Conservation (phyloP, 2,113 vertebrate species). For the Serilophus lunatus region DNA sequence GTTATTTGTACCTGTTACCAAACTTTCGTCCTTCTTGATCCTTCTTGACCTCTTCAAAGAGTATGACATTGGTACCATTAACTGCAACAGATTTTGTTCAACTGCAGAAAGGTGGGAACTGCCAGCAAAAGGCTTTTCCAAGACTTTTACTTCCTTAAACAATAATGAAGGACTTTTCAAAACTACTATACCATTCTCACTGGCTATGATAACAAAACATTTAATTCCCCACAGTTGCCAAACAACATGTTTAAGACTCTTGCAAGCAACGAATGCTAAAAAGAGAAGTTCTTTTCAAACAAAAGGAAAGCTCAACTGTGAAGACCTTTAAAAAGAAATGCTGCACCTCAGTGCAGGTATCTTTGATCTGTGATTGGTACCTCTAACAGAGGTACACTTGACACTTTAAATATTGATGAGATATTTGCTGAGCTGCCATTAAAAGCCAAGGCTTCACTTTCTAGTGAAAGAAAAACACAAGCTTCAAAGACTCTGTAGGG, state of each 20-base stretch:
- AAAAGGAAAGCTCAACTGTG: slow-evolving; percentile 34
- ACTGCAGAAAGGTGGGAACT: neutral
- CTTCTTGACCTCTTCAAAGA: neutral
- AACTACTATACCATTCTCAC: neutral
- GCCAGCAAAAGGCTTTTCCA: neutral
- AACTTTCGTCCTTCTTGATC: neutral
- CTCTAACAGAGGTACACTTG: slow-evolving; percentile 67
- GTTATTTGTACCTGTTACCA: neutral
- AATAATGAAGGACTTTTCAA: neutral
- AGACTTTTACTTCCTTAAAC: neutral
- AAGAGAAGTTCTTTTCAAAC: slow-evolving; percentile 25
- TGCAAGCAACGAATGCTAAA: neutral
- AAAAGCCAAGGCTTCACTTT: slow-evolving; percentile 57
- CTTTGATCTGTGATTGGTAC: slow-evolving; percentile 68
- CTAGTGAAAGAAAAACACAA: slow-evolving; percentile 49
- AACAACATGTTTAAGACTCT: slow-evolving; percentile 14
- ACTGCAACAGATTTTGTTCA: neutral
- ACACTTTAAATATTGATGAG: slow-evolving; percentile 74
- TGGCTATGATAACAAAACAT: neutral
- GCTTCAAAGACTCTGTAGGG: slow-evolving; percentile 61
- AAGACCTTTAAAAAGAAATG: slow-evolving; percentile 59
- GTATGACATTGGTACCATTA: neutral
- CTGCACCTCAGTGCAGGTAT: slow-evolving; percentile 26
- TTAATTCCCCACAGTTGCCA: slow-evolving; percentile 34
- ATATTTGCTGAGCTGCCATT: slow-evolving; percentile 69